Conservation (phyloP, 2,113 vertebrate species). For the Ceyx cyanopectus region DNA sequence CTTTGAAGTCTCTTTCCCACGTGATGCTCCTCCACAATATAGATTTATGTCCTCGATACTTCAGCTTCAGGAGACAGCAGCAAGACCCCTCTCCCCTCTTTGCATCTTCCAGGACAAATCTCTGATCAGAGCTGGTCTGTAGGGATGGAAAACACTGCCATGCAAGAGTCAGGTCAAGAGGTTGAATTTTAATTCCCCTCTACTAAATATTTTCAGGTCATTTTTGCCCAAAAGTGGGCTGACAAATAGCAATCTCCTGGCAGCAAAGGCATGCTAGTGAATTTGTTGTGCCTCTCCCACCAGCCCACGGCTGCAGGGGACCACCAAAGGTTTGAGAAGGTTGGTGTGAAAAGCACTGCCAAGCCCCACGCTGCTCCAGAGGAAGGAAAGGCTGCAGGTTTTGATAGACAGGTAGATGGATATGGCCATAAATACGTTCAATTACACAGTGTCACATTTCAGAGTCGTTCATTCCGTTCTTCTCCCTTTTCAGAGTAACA, state of each 20-base stretch:
- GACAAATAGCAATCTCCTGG: not conserved
- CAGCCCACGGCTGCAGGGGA: not conserved
- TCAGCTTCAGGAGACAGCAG: not conserved
- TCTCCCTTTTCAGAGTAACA: constrained; percentile 22
- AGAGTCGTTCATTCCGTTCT: constrained; percentile 6
- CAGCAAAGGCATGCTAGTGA: not conserved
- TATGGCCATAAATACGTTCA: not conserved
- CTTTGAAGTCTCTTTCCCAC: not conserved
- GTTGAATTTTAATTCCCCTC: not conserved
- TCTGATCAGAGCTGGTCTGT: rapidly evolving
- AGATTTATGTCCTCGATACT: rapidly evolving
- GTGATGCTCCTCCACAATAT: rapidly evolving
- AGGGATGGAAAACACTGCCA: not conserved
- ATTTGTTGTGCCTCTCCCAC: not conserved
- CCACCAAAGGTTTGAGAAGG: not conserved
- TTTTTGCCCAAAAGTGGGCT: not conserved
- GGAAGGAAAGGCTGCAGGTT: not conserved
- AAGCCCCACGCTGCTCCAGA: not conserved
- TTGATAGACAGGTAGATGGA: constrained; percentile 6
- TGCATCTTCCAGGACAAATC: not conserved
- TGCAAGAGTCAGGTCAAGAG: not conserved
- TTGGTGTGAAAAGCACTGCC: not conserved
- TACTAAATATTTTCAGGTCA: not conserved
- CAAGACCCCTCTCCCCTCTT: rapidly evolving
- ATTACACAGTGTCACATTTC: constrained; percentile 41